Conservation (phyloP, 2,797 vertebrate genomes). For the Cuniculus paca region DNA sequence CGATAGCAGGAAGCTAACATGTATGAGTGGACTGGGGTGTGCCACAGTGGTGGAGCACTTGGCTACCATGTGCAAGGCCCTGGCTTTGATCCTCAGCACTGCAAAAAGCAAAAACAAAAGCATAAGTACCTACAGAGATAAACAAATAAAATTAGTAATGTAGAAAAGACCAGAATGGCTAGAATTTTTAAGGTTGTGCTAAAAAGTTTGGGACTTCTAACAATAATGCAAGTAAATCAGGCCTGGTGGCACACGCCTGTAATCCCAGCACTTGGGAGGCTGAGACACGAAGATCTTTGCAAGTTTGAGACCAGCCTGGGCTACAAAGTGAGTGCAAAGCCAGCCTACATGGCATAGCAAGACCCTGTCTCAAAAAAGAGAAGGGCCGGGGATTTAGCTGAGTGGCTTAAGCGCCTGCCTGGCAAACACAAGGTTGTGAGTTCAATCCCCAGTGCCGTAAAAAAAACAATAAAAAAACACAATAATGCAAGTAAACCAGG, state of each 20-base stretch:
- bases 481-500: background rate
- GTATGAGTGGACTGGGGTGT: background rate
- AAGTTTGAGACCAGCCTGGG: too few relatives aligned
- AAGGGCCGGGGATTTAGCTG: too few relatives aligned
- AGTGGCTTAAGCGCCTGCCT: too few relatives aligned
- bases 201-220: slow-evolving; percentile 4
- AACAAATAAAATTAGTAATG: background rate
- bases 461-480: too few relatives aligned
- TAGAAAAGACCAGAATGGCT: background rate
- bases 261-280: background rate
- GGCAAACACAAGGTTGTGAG: too few relatives aligned
- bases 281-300: background rate
- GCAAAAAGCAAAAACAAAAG: background rate
- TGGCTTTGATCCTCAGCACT: background rate
- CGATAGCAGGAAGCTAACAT: background rate
- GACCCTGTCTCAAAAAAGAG: too few relatives aligned
- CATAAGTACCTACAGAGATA: background rate
- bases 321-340: too few relatives aligned
- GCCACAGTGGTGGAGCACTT: background rate
- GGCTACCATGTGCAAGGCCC: background rate
- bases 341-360: too few relatives aligned
- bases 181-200: background rate
- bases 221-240: background rate
- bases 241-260: too few relatives aligned
- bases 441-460: too few relatives aligned